phyloP scores from a whole-genome alignment of 2,888 invertebrate species.

The Eupithecia abbreviata region DNA sequence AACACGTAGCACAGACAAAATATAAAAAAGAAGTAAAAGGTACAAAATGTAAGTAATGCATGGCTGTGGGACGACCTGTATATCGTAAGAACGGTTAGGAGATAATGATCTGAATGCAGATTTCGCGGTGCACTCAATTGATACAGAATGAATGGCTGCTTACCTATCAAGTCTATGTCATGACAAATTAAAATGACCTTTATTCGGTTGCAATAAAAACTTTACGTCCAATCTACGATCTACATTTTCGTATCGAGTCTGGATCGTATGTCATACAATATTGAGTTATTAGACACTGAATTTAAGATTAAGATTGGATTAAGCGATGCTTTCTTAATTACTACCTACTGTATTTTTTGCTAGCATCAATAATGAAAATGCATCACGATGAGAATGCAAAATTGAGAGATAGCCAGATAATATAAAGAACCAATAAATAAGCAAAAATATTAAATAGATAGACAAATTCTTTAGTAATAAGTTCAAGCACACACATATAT shows the following conservation, averaged over 20 bases:
- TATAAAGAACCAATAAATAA: background rate
- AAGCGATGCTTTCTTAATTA: background rate
- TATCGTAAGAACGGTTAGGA: conserved; percentile 64
- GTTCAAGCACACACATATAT: too few relatives aligned
- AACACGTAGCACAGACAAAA: too few relatives aligned
- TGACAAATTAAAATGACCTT: conserved; percentile 9
- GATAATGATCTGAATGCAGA: conserved; percentile 79
- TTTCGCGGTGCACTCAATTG: conserved; percentile 63
- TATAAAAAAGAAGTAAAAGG: too few relatives aligned
- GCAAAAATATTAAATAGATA: background rate
- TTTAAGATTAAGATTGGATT: background rate
- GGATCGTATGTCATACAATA: background rate
- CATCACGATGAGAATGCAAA: background rate
- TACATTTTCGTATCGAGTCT: background rate
- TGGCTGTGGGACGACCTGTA: background rate
- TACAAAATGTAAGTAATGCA: too few relatives aligned
- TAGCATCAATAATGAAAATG: background rate
- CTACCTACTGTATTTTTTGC: background rate
- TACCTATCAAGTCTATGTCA: background rate
- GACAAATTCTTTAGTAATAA: too few relatives aligned
- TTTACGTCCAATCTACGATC: background rate
- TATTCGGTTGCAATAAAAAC: conserved; percentile 2
- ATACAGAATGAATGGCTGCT: conserved; percentile 38
- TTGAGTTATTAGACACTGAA: background rate
- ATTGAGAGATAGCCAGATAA: background rate